These are phyloP conservation scores for Pecten maximus DNA, from an alignment of 2,888 invertebrate species.

Conservation along the genomic window DNA sequence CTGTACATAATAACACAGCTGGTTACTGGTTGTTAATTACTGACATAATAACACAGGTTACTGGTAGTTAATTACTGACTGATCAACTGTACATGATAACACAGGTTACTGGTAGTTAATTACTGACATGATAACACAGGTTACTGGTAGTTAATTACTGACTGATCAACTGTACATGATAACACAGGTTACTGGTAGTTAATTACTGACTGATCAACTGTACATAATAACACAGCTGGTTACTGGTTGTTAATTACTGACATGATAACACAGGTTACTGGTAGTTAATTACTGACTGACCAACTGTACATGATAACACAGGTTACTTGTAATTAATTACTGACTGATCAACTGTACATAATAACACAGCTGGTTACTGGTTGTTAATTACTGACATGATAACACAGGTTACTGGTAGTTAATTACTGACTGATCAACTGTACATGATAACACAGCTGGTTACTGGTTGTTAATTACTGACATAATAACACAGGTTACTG, in stretches of 20 bases:
- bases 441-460: neutral
- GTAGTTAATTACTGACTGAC: too few relatives aligned
- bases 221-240: neutral
- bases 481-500: too few relatives aligned
- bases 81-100: neutral
- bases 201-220: neutral
- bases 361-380: conserved; percentile 18
- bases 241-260: conserved; percentile 10
- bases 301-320: neutral
- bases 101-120: too few relatives aligned
- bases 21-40: neutral
- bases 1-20: neutral
- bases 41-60: too few relatives aligned
- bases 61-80: too few relatives aligned
- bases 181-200: neutral
- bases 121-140: too few relatives aligned
- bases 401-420: too few relatives aligned
- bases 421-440: neutral
- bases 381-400: too few relatives aligned
- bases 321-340: too few relatives aligned
- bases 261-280: too few relatives aligned
- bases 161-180: neutral
- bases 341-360: neutral
- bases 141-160: too few relatives aligned
- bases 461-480: conserved; percentile 10